These are phyloP conservation scores for Caenorhabditis imperialis DNA, from an alignment of 2,888 invertebrate species.

Conservation along the genomic window DNA sequence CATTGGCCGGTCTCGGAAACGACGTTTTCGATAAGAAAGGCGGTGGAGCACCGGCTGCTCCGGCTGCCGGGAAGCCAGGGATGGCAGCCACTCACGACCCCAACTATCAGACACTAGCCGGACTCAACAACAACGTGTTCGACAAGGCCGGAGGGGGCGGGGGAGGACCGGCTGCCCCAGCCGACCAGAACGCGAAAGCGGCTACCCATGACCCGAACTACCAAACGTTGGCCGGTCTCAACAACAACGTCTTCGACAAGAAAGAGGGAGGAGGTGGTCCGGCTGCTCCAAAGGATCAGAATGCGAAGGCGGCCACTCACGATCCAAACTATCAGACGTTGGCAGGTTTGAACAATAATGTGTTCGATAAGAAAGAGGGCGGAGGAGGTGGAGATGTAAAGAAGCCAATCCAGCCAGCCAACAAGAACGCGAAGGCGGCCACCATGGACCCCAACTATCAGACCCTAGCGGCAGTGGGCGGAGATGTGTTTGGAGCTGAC, in stretches of 20 bases:
- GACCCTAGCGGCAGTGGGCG: no score
- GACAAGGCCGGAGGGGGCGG: no score
- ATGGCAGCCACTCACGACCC: conserved; percentile 46
- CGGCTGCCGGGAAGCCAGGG: conserved; percentile 3
- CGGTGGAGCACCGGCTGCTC: conserved; percentile 13
- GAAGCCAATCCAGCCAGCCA: conserved; percentile 4
- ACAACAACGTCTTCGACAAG: no score
- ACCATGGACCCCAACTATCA: conserved; percentile 4
- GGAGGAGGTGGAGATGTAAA: conserved; percentile 2
- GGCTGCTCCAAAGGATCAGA: conserved; percentile 11
- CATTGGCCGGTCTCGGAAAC: conserved; percentile 36
- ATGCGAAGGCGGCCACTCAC: conserved; percentile 21
- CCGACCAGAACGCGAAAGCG: no score
- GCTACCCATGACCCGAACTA: no score
- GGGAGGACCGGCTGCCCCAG: no score
- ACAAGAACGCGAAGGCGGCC: conserved; percentile 8
- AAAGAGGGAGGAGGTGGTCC: conserved; percentile 21
- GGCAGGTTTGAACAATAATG: no score
- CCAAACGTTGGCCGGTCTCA: no score
- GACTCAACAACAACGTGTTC: no score
- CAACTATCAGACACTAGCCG: no score
- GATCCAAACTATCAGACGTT: conserved; percentile 46
- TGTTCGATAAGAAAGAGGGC: conserved; percentile 1
- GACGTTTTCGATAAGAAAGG: conserved; percentile 30
- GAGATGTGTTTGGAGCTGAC: no score